Evolutionary conservation across 2,113 vertebrate genomes (phyloP), one percentile per base, ranked within the genome.

Genomic region (Forbesichthys agassizii): DNA sequence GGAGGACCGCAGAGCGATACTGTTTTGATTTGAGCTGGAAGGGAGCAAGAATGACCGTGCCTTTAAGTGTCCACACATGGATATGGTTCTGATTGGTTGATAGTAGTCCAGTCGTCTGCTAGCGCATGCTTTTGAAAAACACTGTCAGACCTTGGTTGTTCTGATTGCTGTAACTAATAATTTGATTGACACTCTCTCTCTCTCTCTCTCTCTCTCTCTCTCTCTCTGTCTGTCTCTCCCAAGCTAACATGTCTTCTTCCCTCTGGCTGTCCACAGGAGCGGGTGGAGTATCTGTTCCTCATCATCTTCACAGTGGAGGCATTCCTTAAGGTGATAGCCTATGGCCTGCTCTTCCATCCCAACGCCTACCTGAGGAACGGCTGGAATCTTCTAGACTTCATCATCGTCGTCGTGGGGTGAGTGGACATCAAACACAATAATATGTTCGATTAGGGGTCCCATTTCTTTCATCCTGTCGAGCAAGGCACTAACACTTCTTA

Each of bases 301-400:
- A 99, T 99, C 91, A 98, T 99, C 94, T 99, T 99, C 93, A 99
- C 98, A 62, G 98, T 99, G 94, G 98, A 99, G 92, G 98, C 98
- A 71, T 98, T 99, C 92, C 94, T 99, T 89, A 99, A 99, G 95
- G 96, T 99, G 87, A 97, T 99, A 91, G 96, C 98, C 53, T 98
- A 99, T 42, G 98, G 98, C 90, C 95, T 99, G 81, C 96, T 99
- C 88, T 98, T 98, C 94, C 98, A 99, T 84, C 97, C 98, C 74
- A 99, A 99, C 69, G 97, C 96, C 82, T 99, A 99, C 94, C 95
- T 99, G 92, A 95, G 98, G 90, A 99, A 99, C n/a, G 98, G 98
- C 84, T 99, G 98, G 98, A 99, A 99, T 92, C 92, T 99, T 91
- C 93, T 99, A 80, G 98, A 99, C 90, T 99, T 99, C 93, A 99